Base-by-base conservation (phyloP, 1,140 invertebrate species). In the Oscheius sp. region DNA sequence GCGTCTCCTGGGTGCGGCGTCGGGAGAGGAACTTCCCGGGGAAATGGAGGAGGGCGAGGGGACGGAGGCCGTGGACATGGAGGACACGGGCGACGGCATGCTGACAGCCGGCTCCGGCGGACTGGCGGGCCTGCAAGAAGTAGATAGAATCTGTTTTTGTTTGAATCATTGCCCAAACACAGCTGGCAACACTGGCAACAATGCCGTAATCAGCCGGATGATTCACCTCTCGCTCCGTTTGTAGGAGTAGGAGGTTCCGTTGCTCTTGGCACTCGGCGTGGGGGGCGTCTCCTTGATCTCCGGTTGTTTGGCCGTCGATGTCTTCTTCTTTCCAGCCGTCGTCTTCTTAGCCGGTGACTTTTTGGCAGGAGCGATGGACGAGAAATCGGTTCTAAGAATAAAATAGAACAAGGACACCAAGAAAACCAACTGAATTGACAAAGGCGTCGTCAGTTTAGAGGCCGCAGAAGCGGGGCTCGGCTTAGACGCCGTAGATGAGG, bases 221-320 rank as follows among this genome's bases (percentile, higher is more conserved):
- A 18, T 55, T 45, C 28, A 68, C 67, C 67, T 68, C 55, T 68
- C 26, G 28, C 55, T 29, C 46, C 38, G 34, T 32, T 23, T 31
- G 35, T 49, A 23, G 52, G 29, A 49, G 59, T 71, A 71, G 31
- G 38, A 58, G 36, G 46, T 61, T 23, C 38, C 64, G 29, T 71
- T 71, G 38, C 35, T 58, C 20, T 15, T 55, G 49, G 58, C 49
- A 13, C 34, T 58, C 15, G 69, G 69, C 29, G 69, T 71, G 32
- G 69, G 59, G 15, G 69, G 69, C 10, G 69, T 71, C 61, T 71
- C 69, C 31, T 71, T 55, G 42, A 71, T 71, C 35, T 71, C 52
- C 18, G 69, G 69, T n/a, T n/a, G n/a, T n/a, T n/a, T n/a, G n/a
- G n/a, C n/a, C n/a, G n/a, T n/a, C n/a, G n/a, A n/a, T n/a, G n/a